A percentile compares a stretch with the other conserved stretches of the same genome.
Evolutionary conservation across 2,797 vertebrate genomes (phyloP).

Genomic region (Todus mexicanus): DNA sequence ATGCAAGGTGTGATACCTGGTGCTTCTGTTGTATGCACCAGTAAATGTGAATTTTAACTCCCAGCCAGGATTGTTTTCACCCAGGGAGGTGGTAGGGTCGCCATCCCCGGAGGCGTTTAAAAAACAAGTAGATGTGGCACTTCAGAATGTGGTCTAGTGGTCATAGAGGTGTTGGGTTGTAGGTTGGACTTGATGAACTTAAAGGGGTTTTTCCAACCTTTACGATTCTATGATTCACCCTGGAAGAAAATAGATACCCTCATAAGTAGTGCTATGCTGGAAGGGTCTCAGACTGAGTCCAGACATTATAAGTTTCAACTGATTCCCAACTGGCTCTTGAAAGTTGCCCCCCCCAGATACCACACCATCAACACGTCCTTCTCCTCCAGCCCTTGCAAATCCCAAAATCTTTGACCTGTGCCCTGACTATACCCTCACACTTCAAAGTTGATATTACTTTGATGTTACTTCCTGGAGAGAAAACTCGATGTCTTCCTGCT

Average conservation of each 20-base stretch:
- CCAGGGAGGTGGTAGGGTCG: too few relatives aligned
- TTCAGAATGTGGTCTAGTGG: too few relatives aligned
- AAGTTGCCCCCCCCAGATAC: not conserved
- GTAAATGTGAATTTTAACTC: not conserved
- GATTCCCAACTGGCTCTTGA: not conserved
- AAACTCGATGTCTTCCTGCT: not conserved
- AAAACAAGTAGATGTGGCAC: too few relatives aligned
- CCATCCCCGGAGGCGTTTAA: too few relatives aligned
- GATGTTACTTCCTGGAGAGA: not conserved
- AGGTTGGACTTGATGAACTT: too few relatives aligned
- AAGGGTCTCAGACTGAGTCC: not conserved
- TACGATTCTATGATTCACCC: too few relatives aligned
- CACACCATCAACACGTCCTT: not conserved
- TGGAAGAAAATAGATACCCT: not conserved
- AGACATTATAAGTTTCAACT: not conserved
- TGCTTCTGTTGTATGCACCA: not conserved
- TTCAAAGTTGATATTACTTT: not conserved
- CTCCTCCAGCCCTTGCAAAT: not conserved
- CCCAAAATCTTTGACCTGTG: not conserved
- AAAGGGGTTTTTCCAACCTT: too few relatives aligned
- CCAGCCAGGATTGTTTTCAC: fast-evolving
- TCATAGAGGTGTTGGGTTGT: too few relatives aligned
- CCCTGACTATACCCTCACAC: not conserved
- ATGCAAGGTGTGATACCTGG: not conserved
- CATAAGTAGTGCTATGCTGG: not conserved